Evolutionary conservation across 2,113 vertebrate species (phyloP).

Genomic region (Rhea americana): DNA sequence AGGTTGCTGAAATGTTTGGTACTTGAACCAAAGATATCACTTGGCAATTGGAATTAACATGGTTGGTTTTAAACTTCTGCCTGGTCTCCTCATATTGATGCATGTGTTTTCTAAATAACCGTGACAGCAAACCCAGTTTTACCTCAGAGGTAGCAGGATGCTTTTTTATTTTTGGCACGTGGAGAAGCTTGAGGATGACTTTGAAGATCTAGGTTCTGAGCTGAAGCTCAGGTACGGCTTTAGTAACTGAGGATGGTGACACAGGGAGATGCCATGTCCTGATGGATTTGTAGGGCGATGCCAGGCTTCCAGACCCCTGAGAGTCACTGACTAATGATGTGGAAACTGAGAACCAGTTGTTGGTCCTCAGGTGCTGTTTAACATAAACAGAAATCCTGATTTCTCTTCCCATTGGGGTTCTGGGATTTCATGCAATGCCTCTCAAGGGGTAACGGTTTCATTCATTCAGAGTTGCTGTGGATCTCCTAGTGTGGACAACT

Average conservation of each 20-base stretch:
- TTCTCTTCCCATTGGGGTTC: no score
- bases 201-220: neutral
- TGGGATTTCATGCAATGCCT: no score
- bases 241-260: neutral
- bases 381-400: no score
- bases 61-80: neutral
- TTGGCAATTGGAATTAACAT: no score
- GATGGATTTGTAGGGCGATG: neutral
- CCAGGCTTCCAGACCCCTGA: neutral
- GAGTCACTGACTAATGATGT: no score
- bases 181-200: accelerated
- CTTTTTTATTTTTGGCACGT: neutral
- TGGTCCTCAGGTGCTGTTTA: neutral
- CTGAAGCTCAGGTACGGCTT: no score
- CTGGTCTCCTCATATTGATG: neutral
- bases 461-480: no score
- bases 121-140: neutral
- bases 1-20: accelerated
- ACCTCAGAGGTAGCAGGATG: neutral
- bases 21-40: neutral
- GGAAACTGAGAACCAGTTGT: neutral
- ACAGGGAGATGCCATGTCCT: accelerated
- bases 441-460: no score
- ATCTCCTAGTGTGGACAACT: no score
- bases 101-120: neutral